phyloP scores from a whole-genome alignment of 2,888 invertebrate genomes.

The Lepidochitona cinerea region DNA sequence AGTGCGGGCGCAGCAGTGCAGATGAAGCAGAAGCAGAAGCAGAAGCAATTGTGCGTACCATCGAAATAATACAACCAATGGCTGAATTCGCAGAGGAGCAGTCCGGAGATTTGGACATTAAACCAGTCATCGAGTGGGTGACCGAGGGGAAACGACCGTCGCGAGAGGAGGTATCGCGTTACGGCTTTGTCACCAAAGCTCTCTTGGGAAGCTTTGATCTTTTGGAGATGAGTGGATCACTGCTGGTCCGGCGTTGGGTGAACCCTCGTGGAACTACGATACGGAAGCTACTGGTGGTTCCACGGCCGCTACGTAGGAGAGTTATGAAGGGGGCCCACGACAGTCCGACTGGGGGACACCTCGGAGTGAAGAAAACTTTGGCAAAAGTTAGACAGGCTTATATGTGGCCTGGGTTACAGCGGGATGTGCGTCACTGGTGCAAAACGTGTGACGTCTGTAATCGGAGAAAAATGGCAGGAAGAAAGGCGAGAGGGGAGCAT shows the following conservation, averaged over 20 bases:
- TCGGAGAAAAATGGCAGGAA: background rate
- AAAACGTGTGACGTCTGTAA: background rate
- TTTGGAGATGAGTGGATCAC: too few species aligned
- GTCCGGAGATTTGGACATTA: background rate
- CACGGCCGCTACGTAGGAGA: too few species aligned
- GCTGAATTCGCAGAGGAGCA: background rate
- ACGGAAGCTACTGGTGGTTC: too few species aligned
- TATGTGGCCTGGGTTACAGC: background rate
- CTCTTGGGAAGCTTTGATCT: too few species aligned
- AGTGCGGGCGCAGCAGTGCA: background rate
- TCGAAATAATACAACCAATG: background rate
- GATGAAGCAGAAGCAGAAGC: background rate
- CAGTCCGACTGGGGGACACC: too few species aligned
- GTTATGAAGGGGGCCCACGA: too few species aligned
- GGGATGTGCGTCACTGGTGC: background rate
- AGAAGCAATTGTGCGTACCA: background rate
- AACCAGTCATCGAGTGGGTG: background rate
- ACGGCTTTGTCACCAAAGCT: too few species aligned
- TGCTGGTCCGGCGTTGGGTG: too few species aligned
- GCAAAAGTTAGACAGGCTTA: background rate
- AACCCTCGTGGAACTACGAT: too few species aligned
- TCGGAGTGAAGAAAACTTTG: background rate
- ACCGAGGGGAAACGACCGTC: too few species aligned
- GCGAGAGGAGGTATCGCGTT: too few species aligned
- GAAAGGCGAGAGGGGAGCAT: background rate